These are phyloP conservation scores for Rostratula benghalensis DNA, from an alignment of 2,113 vertebrate genomes.

Conservation along the genomic window DNA sequence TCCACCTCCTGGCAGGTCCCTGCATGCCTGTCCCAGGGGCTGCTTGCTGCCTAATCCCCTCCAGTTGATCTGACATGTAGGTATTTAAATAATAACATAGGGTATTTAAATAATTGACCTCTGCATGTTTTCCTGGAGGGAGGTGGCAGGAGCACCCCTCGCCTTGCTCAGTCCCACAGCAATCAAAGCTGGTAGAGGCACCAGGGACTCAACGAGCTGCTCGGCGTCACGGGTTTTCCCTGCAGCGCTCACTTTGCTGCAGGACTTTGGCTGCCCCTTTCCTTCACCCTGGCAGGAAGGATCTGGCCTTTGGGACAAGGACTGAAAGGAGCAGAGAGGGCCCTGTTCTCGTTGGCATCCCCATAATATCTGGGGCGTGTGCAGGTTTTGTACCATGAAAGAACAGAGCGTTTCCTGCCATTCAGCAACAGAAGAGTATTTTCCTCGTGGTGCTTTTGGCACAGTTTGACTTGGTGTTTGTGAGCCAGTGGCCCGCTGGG, in stretches of 20 bases:
- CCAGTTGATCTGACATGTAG: background rate
- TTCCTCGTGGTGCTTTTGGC: slow-evolving; percentile 35
- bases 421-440: background rate
- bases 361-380: background rate
- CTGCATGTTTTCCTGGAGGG: background rate
- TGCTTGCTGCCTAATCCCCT: rapidly evolving
- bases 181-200: background rate
- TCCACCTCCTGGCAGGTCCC: background rate
- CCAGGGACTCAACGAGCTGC: background rate
- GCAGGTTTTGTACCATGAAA: background rate
- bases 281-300: background rate
- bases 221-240: background rate
- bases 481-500: slow-evolving; percentile 2
- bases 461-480: slow-evolving; percentile 35
- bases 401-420: background rate
- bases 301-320: background rate
- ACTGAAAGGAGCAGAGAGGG: background rate
- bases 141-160: background rate
- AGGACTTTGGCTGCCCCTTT: background rate
- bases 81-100: background rate
- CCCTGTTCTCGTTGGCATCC: background rate
- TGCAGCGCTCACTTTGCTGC: background rate
- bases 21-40: background rate
- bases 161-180: rapidly evolving
- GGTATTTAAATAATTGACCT: background rate